Base-by-base conservation (phyloP, 2,113 vertebrate species). In the Istiophorus platypterus region DNA sequence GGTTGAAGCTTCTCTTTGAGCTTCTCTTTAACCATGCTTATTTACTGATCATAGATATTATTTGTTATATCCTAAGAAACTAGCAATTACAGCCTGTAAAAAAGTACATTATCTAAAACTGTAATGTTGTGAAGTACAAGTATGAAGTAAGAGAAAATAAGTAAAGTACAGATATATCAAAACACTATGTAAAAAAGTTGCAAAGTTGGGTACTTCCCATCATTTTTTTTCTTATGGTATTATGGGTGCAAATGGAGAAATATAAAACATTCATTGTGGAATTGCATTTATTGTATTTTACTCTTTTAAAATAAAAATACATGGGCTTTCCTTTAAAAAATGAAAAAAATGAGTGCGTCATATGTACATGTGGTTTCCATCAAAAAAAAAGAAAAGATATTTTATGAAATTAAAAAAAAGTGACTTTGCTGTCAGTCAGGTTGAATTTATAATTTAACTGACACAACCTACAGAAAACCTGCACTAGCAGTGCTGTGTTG, bases 381-480 rank as follows among this genome's bases (percentile, higher is more conserved):
- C 59, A 12, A 7, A 59, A 63, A 51, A n/a, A 26, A n/a, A n/a
- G n/a, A n/a, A n/a, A n/a, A n/a, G n/a, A n/a, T n/a, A n/a, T n/a
- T 15, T 1, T n/a, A 15, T 58, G 41, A 26, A 66, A n/a, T n/a
- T 59, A 26, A 75, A 72, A 57, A 51, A 39, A 27, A 59, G 29
- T 84, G 76, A 85, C 85, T 89, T 68, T 75, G 37, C 45, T 3
- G 20, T 81, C 59, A 57, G 67, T 76, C 51, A 26, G n/a, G 15
- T 71, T 9, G 45, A 67, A 39, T 72, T 66, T 70, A 69, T 88
- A 86, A 69, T 84, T 90, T 72, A 87, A 24, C 11, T 63, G 70
- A 57, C 66, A 72, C 80, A 62, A 59, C 67, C 71, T 26, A 12
- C 75, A 79, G 75, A 88, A 88, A 85, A 69, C 59, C 70, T 72